Evolutionary conservation across 1,140 invertebrate species (phyloP).

Genomic region (Diabrotica virgifera): DNA sequence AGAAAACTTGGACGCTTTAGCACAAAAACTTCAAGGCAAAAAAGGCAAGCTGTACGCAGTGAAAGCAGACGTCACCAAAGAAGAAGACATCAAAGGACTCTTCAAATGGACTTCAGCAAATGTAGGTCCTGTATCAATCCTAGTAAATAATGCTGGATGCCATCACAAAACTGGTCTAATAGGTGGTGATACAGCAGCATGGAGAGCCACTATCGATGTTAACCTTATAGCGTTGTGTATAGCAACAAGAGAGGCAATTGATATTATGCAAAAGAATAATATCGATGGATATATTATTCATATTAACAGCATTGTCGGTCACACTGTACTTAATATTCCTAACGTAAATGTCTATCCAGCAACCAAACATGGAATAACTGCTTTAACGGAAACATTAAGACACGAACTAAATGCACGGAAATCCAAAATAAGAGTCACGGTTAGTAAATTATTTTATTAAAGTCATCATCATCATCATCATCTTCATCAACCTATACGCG

Average conservation of each 20-base stretch:
- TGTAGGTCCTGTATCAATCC: constrained; percentile 62
- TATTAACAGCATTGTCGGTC: constrained; percentile 52
- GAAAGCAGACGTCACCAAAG: constrained; percentile 12
- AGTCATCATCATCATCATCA: no score
- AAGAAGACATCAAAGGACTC: constrained; percentile 55
- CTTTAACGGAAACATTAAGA: constrained; percentile 54
- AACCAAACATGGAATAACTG: constrained; percentile 56
- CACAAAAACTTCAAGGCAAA: neutral
- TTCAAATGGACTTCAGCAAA: constrained; percentile 62
- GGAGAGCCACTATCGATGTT: neutral
- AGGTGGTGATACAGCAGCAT: constrained; percentile 27
- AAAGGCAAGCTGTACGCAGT: constrained; percentile 8
- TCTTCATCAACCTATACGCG: no score
- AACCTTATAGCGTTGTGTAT: constrained; percentile 27
- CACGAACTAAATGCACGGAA: constrained; percentile 50
- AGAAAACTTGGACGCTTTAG: constrained; percentile 9
- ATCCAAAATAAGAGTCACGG: constrained; percentile 49
- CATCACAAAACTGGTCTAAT: constrained; percentile 33
- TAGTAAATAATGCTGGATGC: constrained; percentile 71
- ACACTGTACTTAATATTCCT: constrained; percentile 19
- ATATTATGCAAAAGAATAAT: constrained; percentile 56
- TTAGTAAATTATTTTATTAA: constrained; percentile 30
- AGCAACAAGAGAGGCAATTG: constrained; percentile 61
- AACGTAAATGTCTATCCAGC: constrained; percentile 50
- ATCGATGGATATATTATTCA: constrained; percentile 49